Evolutionary conservation across 2,113 vertebrate genomes (phyloP).

Genomic region (Eulacestoma nigropectus): DNA sequence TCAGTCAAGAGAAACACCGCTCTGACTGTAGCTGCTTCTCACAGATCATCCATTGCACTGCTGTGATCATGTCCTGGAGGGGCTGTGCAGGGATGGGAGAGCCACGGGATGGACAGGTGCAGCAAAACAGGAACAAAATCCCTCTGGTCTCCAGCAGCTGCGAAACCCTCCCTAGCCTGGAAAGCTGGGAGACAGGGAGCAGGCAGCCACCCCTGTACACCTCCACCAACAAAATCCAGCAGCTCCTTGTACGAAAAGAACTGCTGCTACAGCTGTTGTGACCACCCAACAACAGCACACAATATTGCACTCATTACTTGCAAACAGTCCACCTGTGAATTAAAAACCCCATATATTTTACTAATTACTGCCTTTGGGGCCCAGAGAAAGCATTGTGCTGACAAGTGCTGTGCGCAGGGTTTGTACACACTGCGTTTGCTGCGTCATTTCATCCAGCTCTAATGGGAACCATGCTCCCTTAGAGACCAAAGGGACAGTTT

Average conservation of each 20-base stretch:
- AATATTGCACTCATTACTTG: not conserved
- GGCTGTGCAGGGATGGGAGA: fast-evolving
- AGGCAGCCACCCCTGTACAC: not conserved
- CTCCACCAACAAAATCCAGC: not conserved
- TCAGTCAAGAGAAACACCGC: not conserved
- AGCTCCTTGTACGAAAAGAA: fast-evolving
- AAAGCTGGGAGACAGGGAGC: not conserved
- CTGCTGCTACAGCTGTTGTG: not conserved
- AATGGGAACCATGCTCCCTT: not conserved
- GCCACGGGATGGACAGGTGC: not conserved
- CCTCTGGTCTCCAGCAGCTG: not conserved
- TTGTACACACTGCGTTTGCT: fast-evolving
- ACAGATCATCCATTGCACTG: not conserved
- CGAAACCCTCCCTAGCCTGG: not conserved
- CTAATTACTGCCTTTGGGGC: not conserved
- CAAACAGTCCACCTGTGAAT: not conserved
- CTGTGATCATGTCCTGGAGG: not conserved
- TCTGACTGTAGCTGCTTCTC: not conserved
- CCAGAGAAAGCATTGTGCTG: not conserved
- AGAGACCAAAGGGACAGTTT: not conserved
- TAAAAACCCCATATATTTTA: not conserved
- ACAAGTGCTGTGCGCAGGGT: fast-evolving
- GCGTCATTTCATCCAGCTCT: not conserved
- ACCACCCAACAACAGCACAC: not conserved
- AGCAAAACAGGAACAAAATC: fast-evolving